Evolutionary conservation across 2,797 vertebrate genomes (phyloP).

Genomic region (Brotula barbata): DNA sequence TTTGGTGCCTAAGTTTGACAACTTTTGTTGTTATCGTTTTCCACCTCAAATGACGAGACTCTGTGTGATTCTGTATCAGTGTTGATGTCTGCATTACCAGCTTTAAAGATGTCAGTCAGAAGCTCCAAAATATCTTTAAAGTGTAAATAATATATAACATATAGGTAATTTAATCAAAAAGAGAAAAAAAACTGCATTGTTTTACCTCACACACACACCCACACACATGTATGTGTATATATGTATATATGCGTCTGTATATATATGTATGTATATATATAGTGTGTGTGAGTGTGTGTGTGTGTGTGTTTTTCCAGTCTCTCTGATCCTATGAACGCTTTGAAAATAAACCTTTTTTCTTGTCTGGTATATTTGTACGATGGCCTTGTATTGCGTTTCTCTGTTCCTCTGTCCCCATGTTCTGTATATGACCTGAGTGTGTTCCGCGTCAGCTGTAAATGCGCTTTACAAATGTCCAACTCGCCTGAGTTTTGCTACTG

Average conservation of each 20-base stretch:
- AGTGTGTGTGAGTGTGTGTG: no score
- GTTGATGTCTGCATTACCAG: conserved; percentile 68
- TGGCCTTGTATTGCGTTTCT: conserved; percentile 77
- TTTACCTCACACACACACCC: conserved; percentile 89
- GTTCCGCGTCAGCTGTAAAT: conserved; percentile 78
- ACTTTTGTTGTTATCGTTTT: conserved; percentile 55
- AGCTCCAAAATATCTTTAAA: conserved; percentile 57
- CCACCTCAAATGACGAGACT: conserved; percentile 70
- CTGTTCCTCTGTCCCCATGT: conserved; percentile 72
- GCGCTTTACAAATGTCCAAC: conserved; percentile 82
- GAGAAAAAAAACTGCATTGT: conserved; percentile 84
- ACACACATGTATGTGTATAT: not conserved
- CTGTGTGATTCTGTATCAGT: conserved; percentile 75
- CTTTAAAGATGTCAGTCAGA: conserved; percentile 71
- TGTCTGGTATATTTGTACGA: conserved; percentile 73
- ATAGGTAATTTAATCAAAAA: conserved; percentile 74
- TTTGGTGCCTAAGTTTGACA: conserved; percentile 78
- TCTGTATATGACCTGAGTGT: conserved; percentile 80
- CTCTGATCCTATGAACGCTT: conserved; percentile 69
- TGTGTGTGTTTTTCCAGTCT: conserved; percentile 86
- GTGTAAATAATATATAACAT: conserved; percentile 65
- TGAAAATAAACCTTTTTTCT: conserved; percentile 71
- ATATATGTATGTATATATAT: conserved; percentile 83
- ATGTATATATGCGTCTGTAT: not conserved
- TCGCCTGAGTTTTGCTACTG: conserved; percentile 80